phyloP scores from a whole-genome alignment of 2,888 invertebrate species.

The Eristalis arbustorum region DNA sequence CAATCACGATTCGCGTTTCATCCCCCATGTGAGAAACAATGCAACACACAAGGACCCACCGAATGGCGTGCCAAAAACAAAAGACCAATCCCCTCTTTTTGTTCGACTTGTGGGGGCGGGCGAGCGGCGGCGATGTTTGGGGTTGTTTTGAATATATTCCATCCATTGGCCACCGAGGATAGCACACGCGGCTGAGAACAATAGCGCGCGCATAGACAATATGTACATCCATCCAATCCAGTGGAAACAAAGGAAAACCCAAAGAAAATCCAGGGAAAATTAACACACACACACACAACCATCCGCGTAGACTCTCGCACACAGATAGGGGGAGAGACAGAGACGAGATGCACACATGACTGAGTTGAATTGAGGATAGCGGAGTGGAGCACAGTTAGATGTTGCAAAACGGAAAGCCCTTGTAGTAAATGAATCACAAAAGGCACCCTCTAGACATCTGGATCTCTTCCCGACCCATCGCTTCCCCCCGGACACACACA shows the following conservation, averaged over 20 bases:
- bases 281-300: background rate
- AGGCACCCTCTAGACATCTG: constrained; percentile 8
- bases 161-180: constrained; percentile 52
- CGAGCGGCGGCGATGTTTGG: background rate
- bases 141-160: background rate
- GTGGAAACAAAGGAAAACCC: constrained; percentile 9
- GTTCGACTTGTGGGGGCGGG: background rate
- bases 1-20: background rate
- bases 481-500: too few relatives aligned
- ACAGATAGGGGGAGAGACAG: too few relatives aligned
- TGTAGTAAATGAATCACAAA: constrained; percentile 62
- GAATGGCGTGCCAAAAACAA: background rate
- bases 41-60: background rate
- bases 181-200: constrained; percentile 24
- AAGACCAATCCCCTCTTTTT: background rate
- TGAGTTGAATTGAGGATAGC: too few relatives aligned
- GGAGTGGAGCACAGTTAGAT: background rate
- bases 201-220: constrained; percentile 68
- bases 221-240: constrained; percentile 55
- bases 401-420: constrained; percentile 38
- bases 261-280: background rate
- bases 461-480: background rate
- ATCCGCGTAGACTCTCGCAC: too few relatives aligned
- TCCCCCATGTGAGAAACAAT: background rate
- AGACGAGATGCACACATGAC: too few relatives aligned